Conservation (phyloP, 37 sponge, comb jelly and placozoan species). For the Halichondria panicea region DNA sequence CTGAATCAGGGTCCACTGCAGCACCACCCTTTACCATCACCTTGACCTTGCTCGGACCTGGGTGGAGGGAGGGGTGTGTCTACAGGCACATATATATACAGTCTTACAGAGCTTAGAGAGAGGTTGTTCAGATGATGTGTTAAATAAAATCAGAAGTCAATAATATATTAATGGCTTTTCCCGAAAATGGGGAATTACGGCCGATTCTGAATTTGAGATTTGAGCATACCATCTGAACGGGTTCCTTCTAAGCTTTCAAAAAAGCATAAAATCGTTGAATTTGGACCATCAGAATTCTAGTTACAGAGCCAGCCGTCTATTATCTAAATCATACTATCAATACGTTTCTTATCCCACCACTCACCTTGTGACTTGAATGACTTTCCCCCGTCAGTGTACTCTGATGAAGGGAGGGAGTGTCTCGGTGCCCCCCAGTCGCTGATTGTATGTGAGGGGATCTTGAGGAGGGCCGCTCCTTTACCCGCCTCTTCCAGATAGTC, state of each 20-base stretch:
- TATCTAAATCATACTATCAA: background rate
- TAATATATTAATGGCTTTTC: too few relatives aligned
- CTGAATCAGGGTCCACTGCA: conserved; percentile 90
- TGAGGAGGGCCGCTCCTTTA: conserved; percentile 59
- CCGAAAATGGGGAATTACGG: too few relatives aligned
- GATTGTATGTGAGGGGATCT: conserved; percentile 69
- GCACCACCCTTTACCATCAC: conserved; percentile 87
- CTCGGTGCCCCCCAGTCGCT: conserved; percentile 77
- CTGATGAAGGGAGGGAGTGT: conserved; percentile 35
- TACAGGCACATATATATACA: too few relatives aligned
- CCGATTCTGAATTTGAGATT: too few relatives aligned
- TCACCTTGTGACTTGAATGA: conserved; percentile 47
- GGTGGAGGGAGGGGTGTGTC: too few relatives aligned
- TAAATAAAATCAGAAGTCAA: too few relatives aligned
- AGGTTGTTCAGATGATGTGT: too few relatives aligned
- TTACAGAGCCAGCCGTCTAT: background rate
- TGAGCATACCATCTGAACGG: too few relatives aligned
- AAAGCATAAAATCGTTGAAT: too few relatives aligned
- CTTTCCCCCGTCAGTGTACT: background rate
- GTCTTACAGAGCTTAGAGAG: too few relatives aligned
- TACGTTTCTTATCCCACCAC: background rate
- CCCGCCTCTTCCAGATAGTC: conserved; percentile 66
- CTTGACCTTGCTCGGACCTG: conserved; percentile 63
- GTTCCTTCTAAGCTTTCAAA: too few relatives aligned
- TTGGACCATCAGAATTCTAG: background rate